Base-by-base conservation (phyloP, 2,888 invertebrate species). In the Platycheirus albimanus region DNA sequence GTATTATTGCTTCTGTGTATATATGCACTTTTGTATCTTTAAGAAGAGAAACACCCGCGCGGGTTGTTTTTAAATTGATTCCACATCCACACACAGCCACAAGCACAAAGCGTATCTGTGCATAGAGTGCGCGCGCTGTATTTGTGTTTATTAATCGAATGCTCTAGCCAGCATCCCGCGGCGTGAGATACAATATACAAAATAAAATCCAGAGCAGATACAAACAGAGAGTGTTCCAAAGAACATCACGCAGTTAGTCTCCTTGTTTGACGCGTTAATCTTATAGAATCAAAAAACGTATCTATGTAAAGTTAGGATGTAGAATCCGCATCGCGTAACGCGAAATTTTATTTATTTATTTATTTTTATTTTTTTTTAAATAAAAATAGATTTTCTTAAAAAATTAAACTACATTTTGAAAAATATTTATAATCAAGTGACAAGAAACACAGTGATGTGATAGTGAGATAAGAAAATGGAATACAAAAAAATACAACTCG, bases 121-220 rank as follows among this genome's bases (percentile, higher is more conserved):
- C n/a, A n/a, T n/a, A n/a, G n/a, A 78, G 71, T 78, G 78, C 78
- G 78, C 78, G 72, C 72, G 66, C 72, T 56, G 78, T 66, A 78
- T 69, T 58, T 58, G 58, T 58, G 19, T 41, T 66, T 61, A 61
- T 72, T 71, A 64, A 54, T 71, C 47, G 47, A 70, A 66, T 61
- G 71, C 49, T 4, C 24, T 3, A 24, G 6, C 24, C 30, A 76
- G 80, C 77, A 81, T 77, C 81, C 81, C 64, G 66, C 43, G 28
- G 43, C 43, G 64, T 58, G 66, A 72, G 77, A 67, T 81, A 71
- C 77, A 71, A 70, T 58, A 58, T 41, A 43, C 43, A 61, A 61
- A 58, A 58, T 45, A 45, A 67, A 72, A 61, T 67, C 30, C 66
- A 67, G 58, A 79, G 78, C 79, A 69, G 75, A 81, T 71, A 54